Percentiles rank a stretch among this genome's conserved stretches.
Conservation (phyloP, 2,797 vertebrate genomes). For the Sylvilagus floridanus region DNA sequence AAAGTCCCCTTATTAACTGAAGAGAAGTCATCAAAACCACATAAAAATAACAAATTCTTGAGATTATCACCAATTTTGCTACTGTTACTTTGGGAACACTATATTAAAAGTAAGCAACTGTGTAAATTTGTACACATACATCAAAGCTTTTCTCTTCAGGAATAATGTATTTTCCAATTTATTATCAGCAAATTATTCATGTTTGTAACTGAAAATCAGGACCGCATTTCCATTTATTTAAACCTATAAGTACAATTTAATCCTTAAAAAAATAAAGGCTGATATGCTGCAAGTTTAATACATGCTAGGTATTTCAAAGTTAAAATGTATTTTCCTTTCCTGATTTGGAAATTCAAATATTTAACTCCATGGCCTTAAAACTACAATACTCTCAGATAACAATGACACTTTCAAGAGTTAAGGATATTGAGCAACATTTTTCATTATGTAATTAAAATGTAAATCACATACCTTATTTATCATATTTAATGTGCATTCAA, state of each 20-base stretch:
- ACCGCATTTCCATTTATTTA: not conserved
- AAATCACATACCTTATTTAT: conserved; percentile 95
- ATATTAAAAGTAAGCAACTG: not conserved
- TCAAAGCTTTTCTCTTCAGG: not conserved
- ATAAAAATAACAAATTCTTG: not conserved
- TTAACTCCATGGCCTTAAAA: not conserved
- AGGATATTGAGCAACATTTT: not conserved
- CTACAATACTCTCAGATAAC: not conserved
- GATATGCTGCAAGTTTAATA: not conserved
- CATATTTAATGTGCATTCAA: conserved; percentile 99
- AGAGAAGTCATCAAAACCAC: conserved; percentile 10
- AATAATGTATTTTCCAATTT: not conserved
- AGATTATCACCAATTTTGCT: not conserved
- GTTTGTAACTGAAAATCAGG: not conserved
- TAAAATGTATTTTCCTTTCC: not conserved
- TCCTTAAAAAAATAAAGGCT: not conserved
- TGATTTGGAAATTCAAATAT: not conserved
- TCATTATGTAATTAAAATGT: conserved; percentile 8
- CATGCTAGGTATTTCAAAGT: not conserved
- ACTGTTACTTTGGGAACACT: not conserved
- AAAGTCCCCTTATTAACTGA: not conserved
- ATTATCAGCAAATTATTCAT: not conserved
- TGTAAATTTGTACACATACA: not conserved
- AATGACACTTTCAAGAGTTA: not conserved
- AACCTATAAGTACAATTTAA: not conserved